A percentile compares a stretch with the other conserved stretches of the same genome.
phyloP scores from a whole-genome alignment of 2,113 vertebrate species.

The Tiliqua scincoides region DNA sequence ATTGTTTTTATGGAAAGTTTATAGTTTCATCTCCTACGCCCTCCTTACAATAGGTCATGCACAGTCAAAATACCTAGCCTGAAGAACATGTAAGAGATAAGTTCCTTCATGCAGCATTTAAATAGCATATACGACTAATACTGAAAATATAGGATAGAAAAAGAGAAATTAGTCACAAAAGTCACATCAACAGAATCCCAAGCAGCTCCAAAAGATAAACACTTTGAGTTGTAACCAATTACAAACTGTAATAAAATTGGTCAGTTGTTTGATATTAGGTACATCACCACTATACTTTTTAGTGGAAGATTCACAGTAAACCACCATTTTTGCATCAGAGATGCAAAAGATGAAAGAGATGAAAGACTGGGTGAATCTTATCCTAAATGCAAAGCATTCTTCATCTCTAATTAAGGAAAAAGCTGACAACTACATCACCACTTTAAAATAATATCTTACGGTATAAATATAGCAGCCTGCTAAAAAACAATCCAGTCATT shows the following conservation, averaged over 20 bases:
- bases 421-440: background rate
- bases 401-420: constrained; percentile 9
- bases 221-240: no score
- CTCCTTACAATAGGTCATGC: background rate
- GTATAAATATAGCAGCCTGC: background rate
- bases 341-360: no score
- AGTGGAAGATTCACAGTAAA: background rate
- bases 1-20: background rate
- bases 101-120: background rate
- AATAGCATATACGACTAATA: background rate
- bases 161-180: background rate
- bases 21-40: background rate
- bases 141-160: background rate
- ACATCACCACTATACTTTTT: no score
- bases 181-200: background rate
- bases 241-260: no score
- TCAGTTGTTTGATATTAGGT: no score
- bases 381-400: background rate
- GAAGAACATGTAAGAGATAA: background rate
- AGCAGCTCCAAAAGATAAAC: background rate
- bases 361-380: background rate
- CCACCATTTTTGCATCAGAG: background rate
- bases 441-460: background rate
- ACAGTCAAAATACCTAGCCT: background rate
- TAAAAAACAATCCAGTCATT: constrained; percentile 16